phyloP scores from a whole-genome alignment of 2,797 vertebrate species.

The Poliocrania exsul region DNA sequence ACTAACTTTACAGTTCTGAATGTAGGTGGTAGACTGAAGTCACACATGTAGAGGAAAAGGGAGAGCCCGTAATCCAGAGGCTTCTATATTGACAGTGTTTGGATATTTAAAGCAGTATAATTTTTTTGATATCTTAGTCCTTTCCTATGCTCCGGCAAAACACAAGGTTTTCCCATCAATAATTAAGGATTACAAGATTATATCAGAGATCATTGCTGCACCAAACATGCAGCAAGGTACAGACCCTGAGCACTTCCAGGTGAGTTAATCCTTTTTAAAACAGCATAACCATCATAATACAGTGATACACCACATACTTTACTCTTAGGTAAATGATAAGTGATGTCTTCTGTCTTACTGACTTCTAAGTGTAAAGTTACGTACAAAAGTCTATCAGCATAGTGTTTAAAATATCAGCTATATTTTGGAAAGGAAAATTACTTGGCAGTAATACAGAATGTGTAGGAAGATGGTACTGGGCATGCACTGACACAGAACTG shows the following conservation, averaged over 20 bases:
- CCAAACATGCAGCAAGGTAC: not conserved
- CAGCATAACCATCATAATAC: not conserved
- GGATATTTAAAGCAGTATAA: not conserved
- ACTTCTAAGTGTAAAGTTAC: not conserved
- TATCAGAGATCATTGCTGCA: not conserved
- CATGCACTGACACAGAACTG: not conserved
- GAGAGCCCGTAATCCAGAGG: not conserved
- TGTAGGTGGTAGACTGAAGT: not conserved
- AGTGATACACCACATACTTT: rapidly evolving
- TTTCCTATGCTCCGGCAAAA: not conserved
- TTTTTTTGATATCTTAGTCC: not conserved
- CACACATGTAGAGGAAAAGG: not conserved
- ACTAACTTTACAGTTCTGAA: not conserved
- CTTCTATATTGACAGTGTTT: not conserved
- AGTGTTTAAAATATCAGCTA: not conserved
- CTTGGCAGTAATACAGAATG: not conserved
- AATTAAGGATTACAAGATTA: not conserved
- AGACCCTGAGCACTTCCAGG: not conserved
- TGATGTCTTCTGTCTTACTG: not conserved
- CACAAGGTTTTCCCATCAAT: not conserved
- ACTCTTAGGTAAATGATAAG: not conserved
- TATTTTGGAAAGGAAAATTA: not conserved
- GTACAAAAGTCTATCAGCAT: not conserved
- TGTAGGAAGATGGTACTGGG: not conserved
- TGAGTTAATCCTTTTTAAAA: not conserved